Conservation (phyloP, 2,113 vertebrate species). For the Erythrolamprus reginae region DNA sequence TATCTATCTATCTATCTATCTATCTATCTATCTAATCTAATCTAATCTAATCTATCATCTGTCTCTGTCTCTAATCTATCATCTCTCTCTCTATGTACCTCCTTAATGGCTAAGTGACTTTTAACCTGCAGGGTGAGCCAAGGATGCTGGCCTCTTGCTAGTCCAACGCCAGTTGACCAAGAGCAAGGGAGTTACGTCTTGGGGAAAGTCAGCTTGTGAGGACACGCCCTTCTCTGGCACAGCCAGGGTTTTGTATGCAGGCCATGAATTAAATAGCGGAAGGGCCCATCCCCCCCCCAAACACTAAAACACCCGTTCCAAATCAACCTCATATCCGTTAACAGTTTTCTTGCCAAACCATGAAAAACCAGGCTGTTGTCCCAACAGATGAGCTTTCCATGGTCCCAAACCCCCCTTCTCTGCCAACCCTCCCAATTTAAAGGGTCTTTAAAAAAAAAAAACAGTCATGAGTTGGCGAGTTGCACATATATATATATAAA, state of each 20-base stretch:
- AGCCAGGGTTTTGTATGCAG: background rate
- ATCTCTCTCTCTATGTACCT: too few species aligned
- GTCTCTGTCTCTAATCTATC: too few species aligned
- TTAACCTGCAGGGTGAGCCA: background rate
- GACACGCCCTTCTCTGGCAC: background rate
- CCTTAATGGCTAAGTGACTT: background rate
- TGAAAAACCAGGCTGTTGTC: background rate
- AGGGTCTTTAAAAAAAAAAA: background rate
- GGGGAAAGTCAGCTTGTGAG: background rate
- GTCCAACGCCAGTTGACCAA: background rate
- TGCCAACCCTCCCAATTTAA: background rate
- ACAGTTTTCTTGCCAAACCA: background rate
- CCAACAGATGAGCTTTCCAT: background rate
- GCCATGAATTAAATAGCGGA: background rate
- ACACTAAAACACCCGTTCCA: background rate
- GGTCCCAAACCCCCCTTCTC: background rate
- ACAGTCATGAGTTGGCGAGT: too few species aligned
- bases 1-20: too few species aligned
- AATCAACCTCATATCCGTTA: background rate
- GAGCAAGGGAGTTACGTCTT: background rate
- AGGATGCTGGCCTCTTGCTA: background rate
- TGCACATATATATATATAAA: background rate
- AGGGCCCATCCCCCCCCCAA: background rate
- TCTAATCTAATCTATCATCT: too few species aligned
- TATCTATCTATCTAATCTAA: too few species aligned